Conservation (phyloP, 2,888 invertebrate genomes). For the Phasia obesa region DNA sequence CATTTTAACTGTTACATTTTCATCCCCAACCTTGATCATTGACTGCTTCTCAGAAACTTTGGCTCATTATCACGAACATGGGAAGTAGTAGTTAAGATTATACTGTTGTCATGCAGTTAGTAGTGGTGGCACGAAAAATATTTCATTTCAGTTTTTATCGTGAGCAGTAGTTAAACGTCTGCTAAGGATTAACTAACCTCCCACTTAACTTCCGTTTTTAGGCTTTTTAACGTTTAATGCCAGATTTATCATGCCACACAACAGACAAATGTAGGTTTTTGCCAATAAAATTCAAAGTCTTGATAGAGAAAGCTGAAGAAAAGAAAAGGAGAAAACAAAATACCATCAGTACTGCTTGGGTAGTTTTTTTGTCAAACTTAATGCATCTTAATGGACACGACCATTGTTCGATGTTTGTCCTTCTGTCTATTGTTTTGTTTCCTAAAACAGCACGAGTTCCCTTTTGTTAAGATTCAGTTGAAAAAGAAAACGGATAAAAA, state of each 20-base stretch:
- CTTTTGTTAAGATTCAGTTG: constrained; percentile 37
- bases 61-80: constrained; percentile 49
- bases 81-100: constrained; percentile 32
- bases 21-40: constrained; percentile 18
- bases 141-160: constrained; percentile 31
- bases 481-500: constrained; percentile 25
- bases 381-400: constrained; percentile 69
- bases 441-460: constrained; percentile 48
- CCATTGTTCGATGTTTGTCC: constrained; percentile 62
- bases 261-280: constrained; percentile 35
- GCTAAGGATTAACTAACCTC: constrained; percentile 67
- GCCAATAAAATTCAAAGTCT: constrained; percentile 16
- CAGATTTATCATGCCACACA: constrained; percentile 38
- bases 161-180: constrained; percentile 58
- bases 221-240: constrained; percentile 63
- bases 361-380: constrained; percentile 45
- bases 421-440: constrained; percentile 48
- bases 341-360: constrained; percentile 2
- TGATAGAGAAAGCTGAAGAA: constrained; percentile 13
- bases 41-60: constrained; percentile 3
- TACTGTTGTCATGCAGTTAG: constrained; percentile 4
- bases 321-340: constrained; percentile 38
- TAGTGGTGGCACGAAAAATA: not conserved
- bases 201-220: constrained; percentile 69
- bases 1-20: constrained; percentile 26